Evolutionary conservation across 2,113 vertebrate species (phyloP).

Genomic region (Leptocoma aspasia): DNA sequence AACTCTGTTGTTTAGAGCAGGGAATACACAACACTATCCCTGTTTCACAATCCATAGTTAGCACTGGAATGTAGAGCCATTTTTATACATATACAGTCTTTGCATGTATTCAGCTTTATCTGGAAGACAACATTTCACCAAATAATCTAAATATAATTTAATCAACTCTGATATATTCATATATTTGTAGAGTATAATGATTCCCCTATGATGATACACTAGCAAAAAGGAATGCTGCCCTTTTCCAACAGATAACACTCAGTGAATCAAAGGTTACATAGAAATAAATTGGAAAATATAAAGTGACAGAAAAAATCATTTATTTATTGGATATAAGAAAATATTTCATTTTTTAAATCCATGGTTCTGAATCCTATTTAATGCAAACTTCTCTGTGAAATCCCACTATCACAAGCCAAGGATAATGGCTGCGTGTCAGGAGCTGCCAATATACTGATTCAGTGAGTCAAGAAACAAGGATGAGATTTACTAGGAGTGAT

Average conservation of each 20-base stretch:
- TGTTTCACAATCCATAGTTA: not conserved
- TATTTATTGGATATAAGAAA: not conserved
- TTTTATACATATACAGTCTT: not conserved
- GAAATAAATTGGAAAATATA: not conserved
- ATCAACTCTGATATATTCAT: not conserved
- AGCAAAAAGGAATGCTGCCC: not conserved
- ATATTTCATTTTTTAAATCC: not conserved
- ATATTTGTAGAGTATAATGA: not conserved
- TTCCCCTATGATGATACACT: not conserved
- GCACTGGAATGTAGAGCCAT: not conserved
- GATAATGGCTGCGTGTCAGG: not conserved
- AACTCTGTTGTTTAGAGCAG: not conserved
- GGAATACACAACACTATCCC: not conserved
- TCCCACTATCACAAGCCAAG: conserved; percentile 3
- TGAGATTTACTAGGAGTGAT: not conserved
- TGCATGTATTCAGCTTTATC: not conserved
- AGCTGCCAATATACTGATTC: not conserved
- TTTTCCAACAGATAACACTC: not conserved
- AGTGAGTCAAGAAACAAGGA: conserved; percentile 9
- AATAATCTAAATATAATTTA: not conserved
- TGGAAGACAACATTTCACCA: not conserved
- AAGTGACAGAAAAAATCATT: not conserved
- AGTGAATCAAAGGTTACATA: not conserved
- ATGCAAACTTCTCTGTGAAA: not conserved
- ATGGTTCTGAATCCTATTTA: not conserved